Base-by-base conservation (phyloP, 1,140 invertebrate species). In the Camponotus vicinus region DNA sequence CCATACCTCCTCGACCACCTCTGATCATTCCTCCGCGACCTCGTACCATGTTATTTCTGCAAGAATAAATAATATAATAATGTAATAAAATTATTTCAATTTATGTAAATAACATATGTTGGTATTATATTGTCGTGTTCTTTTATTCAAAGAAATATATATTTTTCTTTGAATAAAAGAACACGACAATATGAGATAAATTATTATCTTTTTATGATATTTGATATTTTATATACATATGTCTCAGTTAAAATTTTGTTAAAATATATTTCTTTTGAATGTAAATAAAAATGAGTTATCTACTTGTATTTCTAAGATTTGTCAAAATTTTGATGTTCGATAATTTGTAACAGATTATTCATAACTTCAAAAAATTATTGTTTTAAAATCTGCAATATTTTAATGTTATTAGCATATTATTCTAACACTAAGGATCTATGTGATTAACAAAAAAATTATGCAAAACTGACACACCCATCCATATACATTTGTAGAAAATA, bases 1-100 rank as follows among this genome's bases (percentile, higher is more conserved):
- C 97, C 94, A 97, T 97, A 82, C 96, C 96, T 59, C 96, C 96
- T 88, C 97, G 94, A 6, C 97, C 96, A 2, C 96, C 96, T 73
- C 96, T 94, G 15, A 96, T 96, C 89, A 96, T 95, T 79, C 96
- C 95, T 88, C 96, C 95, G 67, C 96, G 95, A 66, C 95, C 95
- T 85, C 96, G 94, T 86, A 96, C 96, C 96, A 96, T 96, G 27
- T 85, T 94, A n/a, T 59, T 75, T 61, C 89, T 89, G 21, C 7
- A 86, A 59, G 4, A 67, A 45, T 34, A 32, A 67, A 75, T 75
- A 55, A 57, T 71, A 61, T 59, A 52, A 4, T 52, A 18, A 45
- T 45, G 42, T 52, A 52, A 52, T 52, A 52, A 52, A 52, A 52
- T 18, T 52, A 52, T 6, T 5, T 52, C 15, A 52, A 52, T 52